phyloP scores from a whole-genome alignment of 2,888 invertebrate genomes.

The Ochropacha duplaris region DNA sequence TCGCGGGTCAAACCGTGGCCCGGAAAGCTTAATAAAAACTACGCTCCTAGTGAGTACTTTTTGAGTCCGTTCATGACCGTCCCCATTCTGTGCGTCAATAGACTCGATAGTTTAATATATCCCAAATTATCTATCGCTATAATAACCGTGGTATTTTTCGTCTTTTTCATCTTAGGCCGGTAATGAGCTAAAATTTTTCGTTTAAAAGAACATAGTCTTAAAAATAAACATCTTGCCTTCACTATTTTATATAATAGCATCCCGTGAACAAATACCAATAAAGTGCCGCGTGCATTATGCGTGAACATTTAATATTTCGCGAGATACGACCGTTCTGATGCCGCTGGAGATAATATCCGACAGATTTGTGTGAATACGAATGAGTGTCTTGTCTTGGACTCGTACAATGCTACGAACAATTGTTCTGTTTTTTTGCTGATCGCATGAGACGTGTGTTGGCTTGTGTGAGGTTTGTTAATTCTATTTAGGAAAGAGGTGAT shows the following conservation, averaged over 20 bases:
- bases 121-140: no score
- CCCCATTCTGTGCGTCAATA: no score
- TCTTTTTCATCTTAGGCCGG: no score
- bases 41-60: no score
- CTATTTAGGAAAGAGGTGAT: neutral
- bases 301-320: slow-evolving; percentile 48
- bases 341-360: slow-evolving; percentile 36
- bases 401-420: neutral
- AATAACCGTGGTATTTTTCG: no score
- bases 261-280: slow-evolving; percentile 37
- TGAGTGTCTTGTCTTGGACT: slow-evolving; percentile 4
- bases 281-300: slow-evolving; percentile 23
- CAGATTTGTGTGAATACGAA: slow-evolving; percentile 41
- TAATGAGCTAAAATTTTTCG: no score
- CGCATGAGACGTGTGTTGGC: neutral
- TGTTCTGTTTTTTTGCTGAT: neutral
- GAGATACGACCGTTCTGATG: slow-evolving; percentile 33
- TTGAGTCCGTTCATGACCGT: no score
- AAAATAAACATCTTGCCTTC: neutral
- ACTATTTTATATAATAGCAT: slow-evolving; percentile 32
- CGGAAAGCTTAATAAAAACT: no score
- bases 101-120: no score
- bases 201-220: no score
- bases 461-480: neutral
- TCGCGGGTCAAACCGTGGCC: no score